Percentiles rank a stretch among this genome's conserved stretches.
Conservation (phyloP, 2,888 invertebrate genomes). For the Andrena chrysosceles region DNA sequence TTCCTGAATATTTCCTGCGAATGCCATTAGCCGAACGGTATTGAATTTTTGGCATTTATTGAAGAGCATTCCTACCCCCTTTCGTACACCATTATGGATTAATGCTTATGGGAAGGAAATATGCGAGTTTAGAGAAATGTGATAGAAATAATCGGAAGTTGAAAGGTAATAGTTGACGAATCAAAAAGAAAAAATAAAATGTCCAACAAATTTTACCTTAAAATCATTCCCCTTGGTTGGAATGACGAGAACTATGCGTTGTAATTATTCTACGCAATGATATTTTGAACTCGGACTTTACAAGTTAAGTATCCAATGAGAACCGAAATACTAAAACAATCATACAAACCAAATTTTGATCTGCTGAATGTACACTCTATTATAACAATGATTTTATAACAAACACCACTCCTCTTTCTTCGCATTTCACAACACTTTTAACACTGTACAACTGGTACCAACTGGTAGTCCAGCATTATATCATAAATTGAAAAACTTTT, state of each 20-base stretch:
- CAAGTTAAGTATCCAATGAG: neutral
- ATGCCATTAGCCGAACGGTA: neutral
- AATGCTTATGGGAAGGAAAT: neutral
- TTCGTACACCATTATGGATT: neutral
- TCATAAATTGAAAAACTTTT: neutral
- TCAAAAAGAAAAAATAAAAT: neutral
- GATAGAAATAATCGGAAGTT: neutral
- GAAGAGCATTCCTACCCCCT: neutral
- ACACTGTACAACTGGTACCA: slow-evolving; percentile 4
- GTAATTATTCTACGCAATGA: neutral
- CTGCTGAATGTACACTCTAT: neutral
- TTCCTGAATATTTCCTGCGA: neutral
- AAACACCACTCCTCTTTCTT: neutral
- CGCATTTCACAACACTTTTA: slow-evolving; percentile 30
- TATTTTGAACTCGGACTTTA: neutral
- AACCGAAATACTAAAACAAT: too few relatives aligned
- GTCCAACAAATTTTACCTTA: neutral
- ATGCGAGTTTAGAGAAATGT: neutral
- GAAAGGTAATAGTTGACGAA: neutral
- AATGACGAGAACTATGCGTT: neutral
- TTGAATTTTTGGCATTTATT: neutral
- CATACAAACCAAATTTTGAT: neutral
- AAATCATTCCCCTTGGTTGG: neutral
- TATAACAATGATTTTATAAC: neutral
- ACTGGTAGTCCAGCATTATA: neutral